Conservation (phyloP, 2,113 vertebrate genomes). For the Camelus dromedarius region DNA sequence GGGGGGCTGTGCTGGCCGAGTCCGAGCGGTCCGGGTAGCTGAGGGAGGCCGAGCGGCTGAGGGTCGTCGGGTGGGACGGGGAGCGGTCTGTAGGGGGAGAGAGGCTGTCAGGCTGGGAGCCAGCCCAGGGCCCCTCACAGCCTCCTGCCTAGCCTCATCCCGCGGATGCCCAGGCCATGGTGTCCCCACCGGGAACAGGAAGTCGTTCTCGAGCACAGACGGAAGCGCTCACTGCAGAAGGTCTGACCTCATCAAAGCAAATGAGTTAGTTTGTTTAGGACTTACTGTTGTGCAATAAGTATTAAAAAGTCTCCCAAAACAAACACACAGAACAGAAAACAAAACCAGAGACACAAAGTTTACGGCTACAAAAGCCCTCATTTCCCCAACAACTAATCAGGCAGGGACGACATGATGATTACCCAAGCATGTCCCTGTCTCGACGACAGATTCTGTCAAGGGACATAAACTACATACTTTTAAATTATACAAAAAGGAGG, state of each 20-base stretch:
- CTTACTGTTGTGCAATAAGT: no score
- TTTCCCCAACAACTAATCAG: neutral
- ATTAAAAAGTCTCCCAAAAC: neutral
- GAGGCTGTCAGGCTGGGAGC: neutral
- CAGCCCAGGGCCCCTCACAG: neutral
- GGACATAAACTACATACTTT: neutral
- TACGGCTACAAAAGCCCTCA: neutral
- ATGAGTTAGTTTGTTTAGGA: neutral
- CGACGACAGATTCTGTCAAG: neutral
- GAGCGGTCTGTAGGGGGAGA: constrained; percentile 90
- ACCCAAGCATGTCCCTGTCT: neutral
- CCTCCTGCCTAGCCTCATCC: neutral
- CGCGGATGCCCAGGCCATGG: neutral
- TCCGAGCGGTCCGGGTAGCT: constrained; percentile 92
- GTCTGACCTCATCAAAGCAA: neutral
- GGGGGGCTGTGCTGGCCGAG: constrained; percentile 48
- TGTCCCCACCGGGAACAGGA: neutral
- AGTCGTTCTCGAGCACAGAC: neutral
- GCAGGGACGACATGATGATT: neutral
- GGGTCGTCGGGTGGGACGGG: constrained; percentile 90
- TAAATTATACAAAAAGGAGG: neutral
- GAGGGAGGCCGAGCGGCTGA: constrained; percentile 95
- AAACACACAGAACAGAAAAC: neutral
- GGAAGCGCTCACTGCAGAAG: neutral
- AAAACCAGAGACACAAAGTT: neutral